Evolutionary conservation across 2,888 invertebrate genomes (phyloP), one percentile per base, ranked within the genome.

Genomic region (Agrochola lychnidis): DNA sequence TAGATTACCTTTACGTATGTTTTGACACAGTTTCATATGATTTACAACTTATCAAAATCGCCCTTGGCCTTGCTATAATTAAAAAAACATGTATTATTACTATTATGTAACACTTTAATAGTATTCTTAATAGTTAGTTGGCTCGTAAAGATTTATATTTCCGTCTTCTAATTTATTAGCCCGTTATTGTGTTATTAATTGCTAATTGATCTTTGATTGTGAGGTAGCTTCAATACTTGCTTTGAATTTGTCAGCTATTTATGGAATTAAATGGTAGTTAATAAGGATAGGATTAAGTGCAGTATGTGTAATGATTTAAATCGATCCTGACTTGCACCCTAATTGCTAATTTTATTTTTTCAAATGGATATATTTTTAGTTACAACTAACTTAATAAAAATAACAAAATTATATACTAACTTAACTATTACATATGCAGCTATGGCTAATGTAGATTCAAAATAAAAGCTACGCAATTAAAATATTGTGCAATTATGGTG

Each of bases 41-140:
- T 72, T 79, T 79, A 82, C 19, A n/a, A 63, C 59, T 19, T 16
- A 56, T 67, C 40, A 63, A 77, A 68, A 74, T 70, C n/a, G 87
- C 83, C 81, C 87, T 87, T 87, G 87, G 77, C 85, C 81, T 87
- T 87, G 78, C 73, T 40, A 9, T 66, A 71, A 83, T 83, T 71
- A 78, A 78, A 85, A 68, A 81, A 69, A 70, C 36, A 53, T 59
- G 30, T 62, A 59, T 57, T 56, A 73, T 53, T n/a, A 63, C 59
- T 72, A 79, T 82, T 83, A 72, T 79, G 68, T 73, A 87, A 87
- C 66, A 36, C 51, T 36, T 30, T 69, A 59, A 68, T 61, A 78
- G 62, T 63, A 45, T 69, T 76, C 19, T 70, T 77, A 70, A 72
- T 70, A 67, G 67, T 69, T 3, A 19, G 62, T 77, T 53, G 78